These are phyloP conservation scores for Nipponia nippon DNA, from an alignment of 2,113 vertebrate species.

Conservation along the genomic window DNA sequence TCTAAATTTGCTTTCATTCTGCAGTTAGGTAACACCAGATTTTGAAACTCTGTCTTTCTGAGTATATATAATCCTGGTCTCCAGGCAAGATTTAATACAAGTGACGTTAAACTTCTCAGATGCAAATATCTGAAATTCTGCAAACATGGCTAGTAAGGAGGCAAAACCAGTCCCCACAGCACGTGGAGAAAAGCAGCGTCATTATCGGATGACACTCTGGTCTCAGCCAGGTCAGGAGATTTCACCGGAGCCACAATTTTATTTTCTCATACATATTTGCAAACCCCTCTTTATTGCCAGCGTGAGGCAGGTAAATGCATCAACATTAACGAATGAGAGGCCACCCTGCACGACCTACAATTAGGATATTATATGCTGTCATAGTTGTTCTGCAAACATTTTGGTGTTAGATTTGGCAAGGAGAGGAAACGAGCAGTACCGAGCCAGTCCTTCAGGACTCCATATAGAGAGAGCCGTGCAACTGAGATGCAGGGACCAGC, in stretches of 20 bases:
- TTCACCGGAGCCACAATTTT: neutral
- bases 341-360: neutral
- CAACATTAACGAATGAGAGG: neutral
- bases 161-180: neutral
- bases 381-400: neutral
- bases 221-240: neutral
- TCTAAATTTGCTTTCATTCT: slow-evolving; percentile 12
- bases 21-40: neutral
- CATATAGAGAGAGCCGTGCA: neutral
- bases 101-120: neutral
- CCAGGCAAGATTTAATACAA: neutral
- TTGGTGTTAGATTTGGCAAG: neutral
- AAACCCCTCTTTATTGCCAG: neutral
- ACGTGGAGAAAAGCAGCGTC: neutral
- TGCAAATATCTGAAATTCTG: neutral
- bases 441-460: neutral
- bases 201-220: neutral
- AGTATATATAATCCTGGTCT: neutral
- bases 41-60: neutral
- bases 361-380: neutral
- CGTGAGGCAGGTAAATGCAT: neutral
- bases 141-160: neutral
- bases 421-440: neutral
- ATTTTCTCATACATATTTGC: neutral
- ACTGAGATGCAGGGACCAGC: neutral